A percentile compares a stretch with the other conserved stretches of the same genome.
Conservation (phyloP, 2,113 vertebrate genomes). For the Thryonomys swinderianus region DNA sequence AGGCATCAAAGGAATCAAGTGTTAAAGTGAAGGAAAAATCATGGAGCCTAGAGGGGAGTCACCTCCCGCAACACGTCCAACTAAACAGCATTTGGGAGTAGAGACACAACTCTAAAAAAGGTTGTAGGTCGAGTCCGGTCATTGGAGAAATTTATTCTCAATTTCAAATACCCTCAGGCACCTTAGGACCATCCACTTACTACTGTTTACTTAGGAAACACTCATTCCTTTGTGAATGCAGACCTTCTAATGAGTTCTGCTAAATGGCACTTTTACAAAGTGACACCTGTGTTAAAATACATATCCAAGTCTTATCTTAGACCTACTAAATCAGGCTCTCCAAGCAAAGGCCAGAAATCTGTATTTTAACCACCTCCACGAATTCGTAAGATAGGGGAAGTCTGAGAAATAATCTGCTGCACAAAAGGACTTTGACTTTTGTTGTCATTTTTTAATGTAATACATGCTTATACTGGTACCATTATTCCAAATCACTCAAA, state of each 20-base stretch:
- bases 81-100: background rate
- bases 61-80: background rate
- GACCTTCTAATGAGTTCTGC: background rate
- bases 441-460: conserved; percentile 9
- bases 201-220: background rate
- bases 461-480: background rate
- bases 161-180: background rate
- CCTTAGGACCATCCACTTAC: background rate
- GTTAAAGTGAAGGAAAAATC: background rate
- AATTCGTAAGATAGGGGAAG: background rate
- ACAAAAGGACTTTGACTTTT: background rate
- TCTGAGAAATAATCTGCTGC: background rate
- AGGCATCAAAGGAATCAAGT: background rate
- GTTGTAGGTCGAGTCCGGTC: background rate
- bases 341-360: background rate
- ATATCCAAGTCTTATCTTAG: background rate
- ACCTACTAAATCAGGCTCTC: background rate
- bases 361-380: background rate
- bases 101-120: background rate
- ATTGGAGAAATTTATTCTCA: background rate
- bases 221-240: background rate
- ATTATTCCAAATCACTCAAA: background rate
- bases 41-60: background rate
- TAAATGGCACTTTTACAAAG: background rate
- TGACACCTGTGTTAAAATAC: background rate